Percentiles rank a stretch among this genome's conserved stretches.
These are phyloP conservation scores for Channallabes apus DNA, from an alignment of 2,797 vertebrate species.

Conservation along the genomic window DNA sequence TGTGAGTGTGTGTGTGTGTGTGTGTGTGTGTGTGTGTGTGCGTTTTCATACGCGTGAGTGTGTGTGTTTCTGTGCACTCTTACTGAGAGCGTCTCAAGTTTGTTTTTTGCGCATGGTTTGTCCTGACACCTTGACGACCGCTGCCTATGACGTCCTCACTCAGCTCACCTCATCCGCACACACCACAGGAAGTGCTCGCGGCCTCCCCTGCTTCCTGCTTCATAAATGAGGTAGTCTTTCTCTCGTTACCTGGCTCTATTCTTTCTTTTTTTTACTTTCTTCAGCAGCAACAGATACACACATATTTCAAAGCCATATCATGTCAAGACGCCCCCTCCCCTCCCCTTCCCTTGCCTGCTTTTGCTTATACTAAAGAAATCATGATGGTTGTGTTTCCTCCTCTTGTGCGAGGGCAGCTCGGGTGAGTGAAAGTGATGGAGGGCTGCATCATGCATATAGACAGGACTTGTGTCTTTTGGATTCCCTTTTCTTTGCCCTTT, in stretches of 20 bases:
- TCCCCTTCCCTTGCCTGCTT: neutral
- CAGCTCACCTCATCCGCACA: conserved; percentile 64
- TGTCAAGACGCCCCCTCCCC: conserved; percentile 47
- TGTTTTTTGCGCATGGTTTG: conserved; percentile 35
- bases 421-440: conserved; percentile 48
- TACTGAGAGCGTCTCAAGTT: conserved; percentile 24
- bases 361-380: neutral
- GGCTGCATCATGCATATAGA: conserved; percentile 57
- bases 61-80: neutral
- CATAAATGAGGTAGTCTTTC: conserved; percentile 71
- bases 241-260: conserved; percentile 30
- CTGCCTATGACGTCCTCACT: conserved; percentile 75
- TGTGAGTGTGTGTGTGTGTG: no score
- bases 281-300: conserved; percentile 61
- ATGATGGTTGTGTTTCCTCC: neutral
- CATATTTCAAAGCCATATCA: conserved; percentile 63
- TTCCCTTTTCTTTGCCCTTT: conserved; percentile 7
- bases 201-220: conserved; percentile 80
- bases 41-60: no score
- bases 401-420: conserved; percentile 15
- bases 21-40: no score
- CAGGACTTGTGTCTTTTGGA: conserved; percentile 53
- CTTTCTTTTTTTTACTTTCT: conserved; percentile 51
- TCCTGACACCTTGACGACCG: conserved; percentile 64
- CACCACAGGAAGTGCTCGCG: conserved; percentile 84